Evolutionary conservation across 2,113 vertebrate species (phyloP), one percentile per base, ranked within the genome.

Genomic region (Urocynchramus pylzowi): DNA sequence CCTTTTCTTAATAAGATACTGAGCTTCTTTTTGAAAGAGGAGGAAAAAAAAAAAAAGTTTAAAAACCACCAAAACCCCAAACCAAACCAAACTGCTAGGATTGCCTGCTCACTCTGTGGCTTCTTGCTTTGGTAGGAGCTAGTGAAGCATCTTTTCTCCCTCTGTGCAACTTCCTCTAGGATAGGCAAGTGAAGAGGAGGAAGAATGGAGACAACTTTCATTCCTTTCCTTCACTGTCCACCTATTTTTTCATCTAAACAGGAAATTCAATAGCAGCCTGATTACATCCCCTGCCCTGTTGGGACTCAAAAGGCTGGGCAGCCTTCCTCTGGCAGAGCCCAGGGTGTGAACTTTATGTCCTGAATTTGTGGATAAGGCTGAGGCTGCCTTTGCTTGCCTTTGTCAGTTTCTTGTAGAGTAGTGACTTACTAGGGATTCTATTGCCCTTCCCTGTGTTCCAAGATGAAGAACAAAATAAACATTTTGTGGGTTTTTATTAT

Each of bases 41-140:
- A 80, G 15, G 6, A 35, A 19, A 65, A 57, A 31, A 16, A 37
- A 11, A 33, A 41, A 41, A 41, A 41, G 39, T 1, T 1, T 2
- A 7, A 13, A 28, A 74, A 1, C 1, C 23, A n/a, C 11, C 28
- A 45, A 71, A 59, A 45, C 20, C 13, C 7, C 11, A 60, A 67
- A 74, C 2, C 37, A 82, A 33, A 15, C 1, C 8, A 68, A 65
- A 9, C 6, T 76, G 6, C 27, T 39, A 16, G 21, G 26, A 26
- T 4, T 63, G 5, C 27, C 41, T 0, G 0, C 41, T 79, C 39
- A 24, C 15, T 76, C 13, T 11, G n/a, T 52, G 23, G 11, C n/a
- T 87, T 9, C 27, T 75, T 84, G 24, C 23, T 67, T 84, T 78
- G 23, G 2, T 50, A 33, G 33, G 16, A 75, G 21, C 33, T 67